phyloP scores from a whole-genome alignment of 2,797 vertebrate species.

The Staurois parvus region DNA sequence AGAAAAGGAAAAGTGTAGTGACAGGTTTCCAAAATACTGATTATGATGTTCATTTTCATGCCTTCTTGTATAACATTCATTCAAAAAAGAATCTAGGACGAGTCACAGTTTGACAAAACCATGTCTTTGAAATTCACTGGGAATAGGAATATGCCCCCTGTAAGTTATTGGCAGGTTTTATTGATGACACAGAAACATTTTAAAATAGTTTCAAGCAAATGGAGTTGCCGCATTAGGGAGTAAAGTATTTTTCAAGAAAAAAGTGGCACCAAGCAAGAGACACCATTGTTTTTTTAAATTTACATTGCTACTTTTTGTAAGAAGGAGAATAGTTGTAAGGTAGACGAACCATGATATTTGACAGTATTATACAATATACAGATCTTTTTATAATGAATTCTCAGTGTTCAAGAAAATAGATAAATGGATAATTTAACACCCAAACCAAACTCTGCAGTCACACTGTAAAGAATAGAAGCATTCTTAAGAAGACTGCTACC shows the following conservation, averaged over 20 bases:
- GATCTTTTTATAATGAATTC: neutral
- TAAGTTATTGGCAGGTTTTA: constrained; percentile 29
- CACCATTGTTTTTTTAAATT: neutral
- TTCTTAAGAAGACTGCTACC: too few species aligned
- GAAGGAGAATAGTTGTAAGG: neutral
- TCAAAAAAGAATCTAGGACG: constrained; percentile 39
- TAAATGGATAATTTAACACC: neutral
- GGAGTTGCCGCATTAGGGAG: neutral
- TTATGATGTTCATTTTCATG: constrained; percentile 23
- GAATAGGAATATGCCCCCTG: constrained; percentile 18
- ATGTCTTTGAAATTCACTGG: constrained; percentile 32
- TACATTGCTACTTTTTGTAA: neutral
- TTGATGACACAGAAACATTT: constrained; percentile 51
- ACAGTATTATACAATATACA: neutral
- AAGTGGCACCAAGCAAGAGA: neutral
- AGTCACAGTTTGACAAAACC: constrained; percentile 43
- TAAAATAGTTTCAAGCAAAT: constrained; percentile 15
- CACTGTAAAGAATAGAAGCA: too few species aligned
- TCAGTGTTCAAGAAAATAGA: neutral
- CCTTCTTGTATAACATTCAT: constrained; percentile 22
- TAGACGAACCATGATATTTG: neutral
- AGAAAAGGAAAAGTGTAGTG: neutral
- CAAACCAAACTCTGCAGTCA: too few species aligned
- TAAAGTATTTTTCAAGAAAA: constrained; percentile 16
- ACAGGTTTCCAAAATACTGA: constrained; percentile 10